A percentile compares a stretch with the other conserved stretches of the same genome.
These are phyloP conservation scores for Planococcus citri DNA, from an alignment of 1,140 invertebrate species.

Conservation along the genomic window DNA sequence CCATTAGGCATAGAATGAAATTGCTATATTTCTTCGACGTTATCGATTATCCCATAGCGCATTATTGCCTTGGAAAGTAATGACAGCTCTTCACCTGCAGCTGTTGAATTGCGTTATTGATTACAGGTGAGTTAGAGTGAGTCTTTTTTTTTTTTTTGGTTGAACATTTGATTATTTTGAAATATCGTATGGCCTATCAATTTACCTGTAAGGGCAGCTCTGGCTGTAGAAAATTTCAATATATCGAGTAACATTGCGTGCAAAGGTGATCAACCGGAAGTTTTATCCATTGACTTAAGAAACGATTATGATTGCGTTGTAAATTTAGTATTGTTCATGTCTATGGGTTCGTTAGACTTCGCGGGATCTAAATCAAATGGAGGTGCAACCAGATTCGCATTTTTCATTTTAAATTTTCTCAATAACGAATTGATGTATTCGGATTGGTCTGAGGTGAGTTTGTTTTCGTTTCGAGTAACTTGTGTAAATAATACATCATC, in stretches of 20 bases:
- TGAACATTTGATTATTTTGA: not conserved
- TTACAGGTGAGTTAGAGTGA: conserved; percentile 52
- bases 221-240: conserved; percentile 72
- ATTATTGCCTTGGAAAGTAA: conserved; percentile 73
- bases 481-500: too few species aligned
- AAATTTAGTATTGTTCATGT: conserved; percentile 70
- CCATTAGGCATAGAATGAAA: conserved; percentile 57
- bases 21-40: conserved; percentile 82
- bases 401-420: too few species aligned
- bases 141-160: conserved; percentile 20
- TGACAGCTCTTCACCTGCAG: conserved; percentile 84
- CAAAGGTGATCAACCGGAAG: conserved; percentile 29
- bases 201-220: conserved; percentile 56
- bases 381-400: too few species aligned
- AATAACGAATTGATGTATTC: too few species aligned
- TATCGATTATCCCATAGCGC: conserved; percentile 73
- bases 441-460: too few species aligned
- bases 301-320: conserved; percentile 74
- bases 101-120: conserved; percentile 77
- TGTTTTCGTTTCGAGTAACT: too few species aligned
- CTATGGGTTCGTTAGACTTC: too few species aligned
- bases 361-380: too few species aligned
- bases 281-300: conserved; percentile 37
- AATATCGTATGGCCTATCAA: conserved; percentile 47
- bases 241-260: conserved; percentile 81